Evolutionary conservation across 2,888 invertebrate genomes (phyloP).

Genomic region (Thereva nobilitata): DNA sequence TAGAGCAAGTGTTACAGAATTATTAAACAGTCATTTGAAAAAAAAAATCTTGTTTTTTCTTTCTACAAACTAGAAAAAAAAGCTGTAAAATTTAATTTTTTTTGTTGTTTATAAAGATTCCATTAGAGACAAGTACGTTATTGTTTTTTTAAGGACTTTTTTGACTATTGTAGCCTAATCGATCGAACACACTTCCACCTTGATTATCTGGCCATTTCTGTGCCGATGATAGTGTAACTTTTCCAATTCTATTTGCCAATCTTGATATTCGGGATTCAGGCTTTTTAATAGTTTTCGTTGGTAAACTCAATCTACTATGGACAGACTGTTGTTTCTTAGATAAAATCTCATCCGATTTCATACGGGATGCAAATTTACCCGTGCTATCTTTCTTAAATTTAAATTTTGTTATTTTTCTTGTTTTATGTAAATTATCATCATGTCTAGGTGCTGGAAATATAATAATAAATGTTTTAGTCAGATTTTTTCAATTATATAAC

Average conservation of each 20-base stretch:
- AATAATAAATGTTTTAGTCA: constrained; percentile 3
- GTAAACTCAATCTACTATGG: constrained; percentile 50
- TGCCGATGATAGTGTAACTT: constrained; percentile 44
- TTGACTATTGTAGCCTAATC: constrained; percentile 47
- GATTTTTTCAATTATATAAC: not conserved
- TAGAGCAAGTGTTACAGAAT: no score
- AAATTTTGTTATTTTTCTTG: constrained; percentile 52
- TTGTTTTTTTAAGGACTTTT: not conserved
- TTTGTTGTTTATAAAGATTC: no score
- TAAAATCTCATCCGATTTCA: constrained; percentile 55
- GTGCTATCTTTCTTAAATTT: constrained; percentile 50
- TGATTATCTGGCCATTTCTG: constrained; percentile 29
- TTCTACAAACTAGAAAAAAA: no score
- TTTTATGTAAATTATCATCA: constrained; percentile 50
- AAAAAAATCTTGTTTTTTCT: no score
- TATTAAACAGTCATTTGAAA: no score
- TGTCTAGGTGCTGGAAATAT: constrained; percentile 42
- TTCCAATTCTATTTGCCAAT: constrained; percentile 47
- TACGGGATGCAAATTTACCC: constrained; percentile 47
- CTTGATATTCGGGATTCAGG: constrained; percentile 43
- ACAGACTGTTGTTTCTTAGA: constrained; percentile 49
- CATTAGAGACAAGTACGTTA: no score
- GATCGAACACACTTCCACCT: constrained; percentile 50
- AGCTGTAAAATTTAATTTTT: no score
- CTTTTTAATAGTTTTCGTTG: constrained; percentile 40